Conservation (phyloP, 2,797 vertebrate species). For the Eospalax fontanierii region DNA sequence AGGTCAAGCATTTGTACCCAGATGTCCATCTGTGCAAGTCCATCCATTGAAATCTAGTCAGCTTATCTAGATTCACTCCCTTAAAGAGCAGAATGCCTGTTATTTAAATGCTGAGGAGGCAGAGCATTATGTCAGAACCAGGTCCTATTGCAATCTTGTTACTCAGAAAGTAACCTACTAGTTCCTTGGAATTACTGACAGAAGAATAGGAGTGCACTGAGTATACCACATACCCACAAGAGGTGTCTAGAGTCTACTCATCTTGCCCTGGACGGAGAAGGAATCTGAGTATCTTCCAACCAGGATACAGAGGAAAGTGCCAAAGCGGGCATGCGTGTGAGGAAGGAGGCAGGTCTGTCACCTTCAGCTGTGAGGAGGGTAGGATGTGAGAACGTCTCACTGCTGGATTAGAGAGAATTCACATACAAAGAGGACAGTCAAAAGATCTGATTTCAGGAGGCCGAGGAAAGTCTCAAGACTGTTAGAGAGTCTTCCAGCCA, state of each 20-base stretch:
- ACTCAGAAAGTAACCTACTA: background rate
- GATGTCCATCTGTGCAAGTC: too few species aligned
- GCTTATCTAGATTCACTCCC: too few species aligned
- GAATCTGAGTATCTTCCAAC: background rate
- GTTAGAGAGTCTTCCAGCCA: background rate
- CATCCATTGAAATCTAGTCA: too few species aligned
- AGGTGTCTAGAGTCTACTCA: background rate
- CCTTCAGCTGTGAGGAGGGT: background rate
- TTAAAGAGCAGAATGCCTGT: background rate
- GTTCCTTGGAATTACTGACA: background rate
- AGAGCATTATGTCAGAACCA: background rate
- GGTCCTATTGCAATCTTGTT: background rate
- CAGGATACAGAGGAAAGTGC: background rate
- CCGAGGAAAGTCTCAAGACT: background rate
- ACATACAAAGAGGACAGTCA: background rate
- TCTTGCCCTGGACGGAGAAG: background rate
- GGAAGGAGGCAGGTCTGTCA: background rate
- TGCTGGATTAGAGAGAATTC: background rate
- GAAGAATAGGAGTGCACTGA: background rate
- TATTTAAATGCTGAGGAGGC: background rate
- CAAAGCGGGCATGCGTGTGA: background rate
- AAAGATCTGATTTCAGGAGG: constrained; percentile 39
- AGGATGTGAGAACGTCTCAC: background rate
- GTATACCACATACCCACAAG: background rate
- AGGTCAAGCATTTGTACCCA: too few species aligned